Percentiles rank a stretch among this genome's conserved stretches.
Conservation (phyloP, 2,888 invertebrate species). For the Eutolmus rufibarbis region DNA sequence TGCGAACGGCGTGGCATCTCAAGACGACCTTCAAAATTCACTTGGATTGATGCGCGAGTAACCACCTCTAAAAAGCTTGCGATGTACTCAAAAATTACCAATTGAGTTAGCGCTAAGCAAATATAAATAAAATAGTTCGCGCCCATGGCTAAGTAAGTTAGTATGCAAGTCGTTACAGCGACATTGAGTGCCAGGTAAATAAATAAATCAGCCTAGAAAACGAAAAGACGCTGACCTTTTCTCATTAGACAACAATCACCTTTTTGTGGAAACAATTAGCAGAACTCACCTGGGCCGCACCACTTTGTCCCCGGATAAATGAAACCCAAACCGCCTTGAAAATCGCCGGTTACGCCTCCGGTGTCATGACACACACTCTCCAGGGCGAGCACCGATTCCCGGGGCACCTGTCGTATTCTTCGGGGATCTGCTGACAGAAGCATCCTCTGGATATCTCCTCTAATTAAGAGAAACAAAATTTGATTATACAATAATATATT, state of each 20-base stretch:
- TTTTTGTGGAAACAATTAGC: neutral
- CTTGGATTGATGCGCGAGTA: neutral
- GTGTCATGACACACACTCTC: constrained; percentile 66
- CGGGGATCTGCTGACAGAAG: constrained; percentile 67
- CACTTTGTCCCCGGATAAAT: constrained; percentile 78
- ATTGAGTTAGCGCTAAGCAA: neutral
- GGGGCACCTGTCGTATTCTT: constrained; percentile 69
- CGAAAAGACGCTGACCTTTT: neutral
- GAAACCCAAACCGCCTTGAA: constrained; percentile 64
- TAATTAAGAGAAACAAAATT: constrained; percentile 47
- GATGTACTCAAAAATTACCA: neutral
- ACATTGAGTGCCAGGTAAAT: neutral
- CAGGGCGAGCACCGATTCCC: constrained; percentile 67
- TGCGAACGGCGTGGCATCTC: neutral
- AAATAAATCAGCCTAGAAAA: neutral
- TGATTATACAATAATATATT: neutral
- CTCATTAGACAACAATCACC: neutral
- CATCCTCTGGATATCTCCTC: constrained; percentile 69
- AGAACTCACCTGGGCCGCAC: constrained; percentile 73
- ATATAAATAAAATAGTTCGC: neutral
- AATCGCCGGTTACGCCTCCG: constrained; percentile 52
- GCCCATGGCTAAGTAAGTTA: neutral
- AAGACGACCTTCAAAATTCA: neutral
- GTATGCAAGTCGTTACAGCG: neutral
- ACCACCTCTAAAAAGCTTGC: neutral